Evolutionary conservation across 2,113 vertebrate genomes (phyloP), one percentile per base, ranked within the genome.

Genomic region (Acanthisitta chloris): DNA sequence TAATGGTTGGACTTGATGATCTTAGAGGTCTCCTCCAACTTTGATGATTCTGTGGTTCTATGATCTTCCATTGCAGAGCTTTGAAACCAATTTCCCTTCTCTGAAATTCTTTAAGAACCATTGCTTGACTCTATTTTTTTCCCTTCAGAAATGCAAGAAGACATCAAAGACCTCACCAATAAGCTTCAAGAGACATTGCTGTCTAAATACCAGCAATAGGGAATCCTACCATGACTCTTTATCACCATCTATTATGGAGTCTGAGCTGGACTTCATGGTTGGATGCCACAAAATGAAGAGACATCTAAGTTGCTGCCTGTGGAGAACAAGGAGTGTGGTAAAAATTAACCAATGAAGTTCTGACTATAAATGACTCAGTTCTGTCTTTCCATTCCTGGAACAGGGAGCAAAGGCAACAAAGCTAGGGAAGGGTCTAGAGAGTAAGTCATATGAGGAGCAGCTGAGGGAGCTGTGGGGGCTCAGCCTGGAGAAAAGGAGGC

Each of bases 281-380:
- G 40, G 51, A 24, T 34, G 48, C 24, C 9, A 36, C 17, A 19
- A 18, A 23, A 46, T 14, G 26, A 38, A 18, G 62, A 25, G 33
- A 28, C 0, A 0, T 45, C 67, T 9, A 33, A 69, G 18, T 13
- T 48, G 9, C 23, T n/a, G 17, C 20, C 29, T 15, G 9, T 49
- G 54, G 52, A 59, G 18, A 69, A 4, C 10, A 24, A 46, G 40
- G 17, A 64, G 2, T 1, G 5, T 28, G 17, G 29, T 12, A 4
- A 46, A 76, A 28, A 6, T 19, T 49, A 26, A 48, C 57, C 3
- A 29, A 0, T 6, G 9, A n/a, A 23, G 25, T 23, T 33, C 46
- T 19, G 38, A 6, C 14, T 40, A 6, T 20, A 40, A 73, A 46
- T 2, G 2, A 15, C 28, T 59, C 46, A 25, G 49, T 57, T 9